Evolutionary conservation across 2,888 invertebrate genomes (phyloP).

Genomic region (Ischnura elegans): DNA sequence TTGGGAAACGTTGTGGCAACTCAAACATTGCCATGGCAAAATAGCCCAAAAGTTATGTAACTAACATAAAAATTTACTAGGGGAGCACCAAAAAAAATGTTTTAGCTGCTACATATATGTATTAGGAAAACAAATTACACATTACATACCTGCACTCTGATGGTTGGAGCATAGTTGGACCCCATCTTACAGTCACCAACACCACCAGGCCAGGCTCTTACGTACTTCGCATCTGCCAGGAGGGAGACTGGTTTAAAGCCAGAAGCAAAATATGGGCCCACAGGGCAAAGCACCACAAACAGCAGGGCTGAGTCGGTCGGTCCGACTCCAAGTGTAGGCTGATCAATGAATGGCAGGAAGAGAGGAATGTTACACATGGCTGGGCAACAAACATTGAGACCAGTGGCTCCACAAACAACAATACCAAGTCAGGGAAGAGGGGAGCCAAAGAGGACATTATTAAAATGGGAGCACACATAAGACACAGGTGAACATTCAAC

Average conservation of each 20-base stretch:
- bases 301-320: conserved; percentile 92
- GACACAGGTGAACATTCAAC: not conserved
- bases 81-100: too few relatives aligned
- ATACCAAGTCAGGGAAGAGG: not conserved
- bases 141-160: conserved; percentile 82
- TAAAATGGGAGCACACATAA: not conserved
- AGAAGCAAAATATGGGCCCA: conserved; percentile 93
- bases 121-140: not conserved
- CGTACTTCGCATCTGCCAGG: conserved; percentile 93
- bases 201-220: conserved; percentile 87
- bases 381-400: not conserved
- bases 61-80: too few relatives aligned
- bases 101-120: too few relatives aligned
- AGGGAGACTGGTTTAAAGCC: conserved; percentile 87
- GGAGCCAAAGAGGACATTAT: not conserved
- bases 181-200: conserved; percentile 97
- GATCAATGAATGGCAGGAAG: conserved; percentile 72
- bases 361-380: conserved; percentile 46
- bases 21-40: too few relatives aligned
- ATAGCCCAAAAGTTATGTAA: too few relatives aligned
- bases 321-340: conserved; percentile 96
- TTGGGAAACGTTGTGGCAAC: too few relatives aligned
- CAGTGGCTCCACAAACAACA: conserved; percentile 38
- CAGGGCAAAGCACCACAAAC: conserved; percentile 95
- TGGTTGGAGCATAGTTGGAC: conserved; percentile 94